Evolutionary conservation across 2,888 invertebrate genomes (phyloP).

Genomic region (Amiota communis): DNA sequence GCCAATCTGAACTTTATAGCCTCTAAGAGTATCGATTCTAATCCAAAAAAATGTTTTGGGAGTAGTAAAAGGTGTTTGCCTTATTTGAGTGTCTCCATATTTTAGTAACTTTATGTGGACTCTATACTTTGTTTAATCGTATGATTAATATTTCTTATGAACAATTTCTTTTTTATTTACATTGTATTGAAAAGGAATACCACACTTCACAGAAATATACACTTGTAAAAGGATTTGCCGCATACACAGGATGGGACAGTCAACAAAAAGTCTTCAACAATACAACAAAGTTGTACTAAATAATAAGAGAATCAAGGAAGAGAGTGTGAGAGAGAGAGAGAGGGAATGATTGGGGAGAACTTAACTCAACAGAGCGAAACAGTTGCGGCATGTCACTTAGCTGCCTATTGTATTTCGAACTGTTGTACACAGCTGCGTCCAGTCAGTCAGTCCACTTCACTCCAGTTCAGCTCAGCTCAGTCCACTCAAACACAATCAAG

Average conservation of each 20-base stretch:
- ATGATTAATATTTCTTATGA: too few species aligned
- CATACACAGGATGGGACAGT: not conserved
- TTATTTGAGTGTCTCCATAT: too few species aligned
- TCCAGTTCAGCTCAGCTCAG: not conserved
- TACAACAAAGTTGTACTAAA: constrained; percentile 9
- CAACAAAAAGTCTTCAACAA: not conserved
- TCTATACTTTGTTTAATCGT: too few species aligned
- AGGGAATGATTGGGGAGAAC: not conserved
- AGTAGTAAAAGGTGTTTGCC: too few species aligned
- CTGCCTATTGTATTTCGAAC: constrained; percentile 44
- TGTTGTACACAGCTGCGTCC: constrained; percentile 52
- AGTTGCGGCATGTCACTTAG: constrained; percentile 59
- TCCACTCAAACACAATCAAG: not conserved
- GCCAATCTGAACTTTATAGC: too few species aligned
- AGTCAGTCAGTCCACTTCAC: not conserved
- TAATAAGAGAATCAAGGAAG: not conserved
- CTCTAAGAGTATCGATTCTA: too few species aligned
- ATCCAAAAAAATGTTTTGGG: too few species aligned
- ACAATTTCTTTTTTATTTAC: too few species aligned
- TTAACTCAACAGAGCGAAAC: constrained; percentile 11
- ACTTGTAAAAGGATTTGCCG: constrained; percentile 2
- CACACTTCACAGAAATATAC: not conserved
- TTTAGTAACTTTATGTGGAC: too few species aligned
- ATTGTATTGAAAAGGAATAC: too few species aligned
- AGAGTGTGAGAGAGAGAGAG: not conserved